Percentiles rank a stretch among this genome's conserved stretches.
These are phyloP conservation scores for Aphis craccivora DNA, from an alignment of 1,140 invertebrate genomes.

Conservation along the genomic window DNA sequence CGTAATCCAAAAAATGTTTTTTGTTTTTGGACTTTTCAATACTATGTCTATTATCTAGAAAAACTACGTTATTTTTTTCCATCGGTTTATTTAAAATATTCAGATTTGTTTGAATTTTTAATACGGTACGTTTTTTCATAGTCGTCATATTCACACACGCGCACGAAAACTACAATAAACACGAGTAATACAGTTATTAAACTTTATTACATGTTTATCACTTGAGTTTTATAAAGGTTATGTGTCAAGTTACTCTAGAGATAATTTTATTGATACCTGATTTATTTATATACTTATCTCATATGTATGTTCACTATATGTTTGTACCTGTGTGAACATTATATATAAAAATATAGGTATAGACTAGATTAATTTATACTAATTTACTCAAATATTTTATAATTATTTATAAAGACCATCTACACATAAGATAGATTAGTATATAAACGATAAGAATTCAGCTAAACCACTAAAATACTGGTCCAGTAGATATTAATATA, in stretches of 20 bases:
- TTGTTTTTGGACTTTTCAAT: too few species aligned
- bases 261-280: background rate
- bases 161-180: background rate
- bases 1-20: too few species aligned
- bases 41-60: too few species aligned
- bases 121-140: background rate
- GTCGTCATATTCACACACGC: background rate
- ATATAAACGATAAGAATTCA: background rate
- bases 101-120: too few species aligned
- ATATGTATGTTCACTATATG: too few species aligned
- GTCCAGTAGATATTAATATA: background rate
- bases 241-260: background rate
- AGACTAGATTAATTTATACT: too few species aligned
- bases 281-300: background rate
- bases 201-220: background rate
- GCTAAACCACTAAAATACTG: background rate
- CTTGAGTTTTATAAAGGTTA: background rate
- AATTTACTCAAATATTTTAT: background rate
- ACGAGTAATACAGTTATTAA: background rate
- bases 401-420: background rate
- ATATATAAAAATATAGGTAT: too few species aligned
- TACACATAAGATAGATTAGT: too few species aligned
- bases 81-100: too few species aligned
- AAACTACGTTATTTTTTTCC: too few species aligned
- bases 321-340: background rate